phyloP scores from a whole-genome alignment of 1,140 invertebrate genomes.

The Trissolcus basalis region DNA sequence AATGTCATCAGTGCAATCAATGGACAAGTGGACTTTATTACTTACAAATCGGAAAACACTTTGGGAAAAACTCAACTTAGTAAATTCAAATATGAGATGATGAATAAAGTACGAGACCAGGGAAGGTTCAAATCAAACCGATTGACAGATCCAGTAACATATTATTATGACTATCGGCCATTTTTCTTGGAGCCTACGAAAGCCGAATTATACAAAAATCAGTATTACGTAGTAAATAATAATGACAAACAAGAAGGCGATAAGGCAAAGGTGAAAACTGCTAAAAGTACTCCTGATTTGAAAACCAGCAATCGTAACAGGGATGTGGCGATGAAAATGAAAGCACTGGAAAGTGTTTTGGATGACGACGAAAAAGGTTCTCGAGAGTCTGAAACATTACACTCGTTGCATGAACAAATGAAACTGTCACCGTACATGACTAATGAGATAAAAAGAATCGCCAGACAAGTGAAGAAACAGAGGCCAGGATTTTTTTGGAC shows the following conservation, averaged over 20 bases:
- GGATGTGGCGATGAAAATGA: slow-evolving; percentile 50
- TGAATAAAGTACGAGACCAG: slow-evolving; percentile 17
- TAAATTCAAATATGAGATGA: slow-evolving; percentile 32
- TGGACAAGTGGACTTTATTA: slow-evolving; percentile 27
- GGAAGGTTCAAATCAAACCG: slow-evolving; percentile 12
- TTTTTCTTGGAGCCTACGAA: slow-evolving; percentile 4
- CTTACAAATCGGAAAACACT: neutral
- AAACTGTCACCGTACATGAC: slow-evolving; percentile 44
- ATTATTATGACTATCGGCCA: slow-evolving; percentile 16
- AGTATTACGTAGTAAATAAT: slow-evolving; percentile 34
- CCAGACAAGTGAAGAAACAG: slow-evolving; percentile 65
- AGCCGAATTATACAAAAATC: slow-evolving; percentile 13
- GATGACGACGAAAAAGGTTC: slow-evolving; percentile 44
- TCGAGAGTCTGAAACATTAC: slow-evolving; percentile 29
- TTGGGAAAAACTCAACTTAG: slow-evolving; percentile 4
- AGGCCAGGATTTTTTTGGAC: slow-evolving; percentile 76
- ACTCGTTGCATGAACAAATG: slow-evolving; percentile 51
- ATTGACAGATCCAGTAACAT: slow-evolving; percentile 9
- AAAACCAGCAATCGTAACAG: slow-evolving; percentile 36
- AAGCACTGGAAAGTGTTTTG: slow-evolving; percentile 59
- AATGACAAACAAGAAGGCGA: slow-evolving; percentile 4
- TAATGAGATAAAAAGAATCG: slow-evolving; percentile 59
- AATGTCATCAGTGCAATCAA: neutral
- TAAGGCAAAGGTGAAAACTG: slow-evolving; percentile 8
- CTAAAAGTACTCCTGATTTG: slow-evolving; percentile 25